Percentiles rank a stretch among this genome's conserved stretches.
Conservation (phyloP, 1,140 invertebrate genomes). For the Oedothorax gibbosus region DNA sequence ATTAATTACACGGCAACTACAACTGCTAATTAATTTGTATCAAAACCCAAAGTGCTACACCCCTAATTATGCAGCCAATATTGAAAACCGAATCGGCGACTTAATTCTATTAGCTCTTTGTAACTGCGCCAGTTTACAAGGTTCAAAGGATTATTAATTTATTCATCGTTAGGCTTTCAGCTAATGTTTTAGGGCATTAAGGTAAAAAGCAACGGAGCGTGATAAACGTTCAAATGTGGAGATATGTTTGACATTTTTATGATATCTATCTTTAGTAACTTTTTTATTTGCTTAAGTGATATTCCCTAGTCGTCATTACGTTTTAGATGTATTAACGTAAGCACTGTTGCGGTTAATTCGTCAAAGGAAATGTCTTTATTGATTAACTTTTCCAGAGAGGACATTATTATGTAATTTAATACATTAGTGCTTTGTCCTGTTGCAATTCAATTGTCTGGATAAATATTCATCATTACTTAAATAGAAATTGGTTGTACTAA, state of each 20-base stretch:
- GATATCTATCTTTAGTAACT: not conserved
- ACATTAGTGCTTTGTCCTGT: too few relatives aligned
- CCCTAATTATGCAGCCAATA: slow-evolving; percentile 41
- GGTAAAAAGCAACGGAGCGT: not conserved
- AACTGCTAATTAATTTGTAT: slow-evolving; percentile 59
- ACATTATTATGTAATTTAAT: not conserved
- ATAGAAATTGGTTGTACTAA: too few relatives aligned
- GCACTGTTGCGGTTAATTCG: not conserved
- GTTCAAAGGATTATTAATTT: slow-evolving; percentile 42
- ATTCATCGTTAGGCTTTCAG: slow-evolving; percentile 21
- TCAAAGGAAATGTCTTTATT: not conserved
- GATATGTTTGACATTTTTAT: not conserved
- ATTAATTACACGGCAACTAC: slow-evolving; percentile 52
- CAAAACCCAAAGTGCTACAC: slow-evolving; percentile 17
- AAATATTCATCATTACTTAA: too few relatives aligned
- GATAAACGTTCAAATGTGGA: not conserved
- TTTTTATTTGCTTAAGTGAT: not conserved
- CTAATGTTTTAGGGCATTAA: slow-evolving; percentile 12
- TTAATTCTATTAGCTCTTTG: slow-evolving; percentile 50
- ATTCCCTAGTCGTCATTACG: not conserved
- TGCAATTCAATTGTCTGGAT: too few relatives aligned
- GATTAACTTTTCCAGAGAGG: not conserved
- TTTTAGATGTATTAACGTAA: not conserved
- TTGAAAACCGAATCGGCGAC: slow-evolving; percentile 32
- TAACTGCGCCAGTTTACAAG: slow-evolving; percentile 23